These are phyloP conservation scores for Mesoclemmys tuberculata DNA, from an alignment of 2,113 vertebrate species.

Conservation along the genomic window DNA sequence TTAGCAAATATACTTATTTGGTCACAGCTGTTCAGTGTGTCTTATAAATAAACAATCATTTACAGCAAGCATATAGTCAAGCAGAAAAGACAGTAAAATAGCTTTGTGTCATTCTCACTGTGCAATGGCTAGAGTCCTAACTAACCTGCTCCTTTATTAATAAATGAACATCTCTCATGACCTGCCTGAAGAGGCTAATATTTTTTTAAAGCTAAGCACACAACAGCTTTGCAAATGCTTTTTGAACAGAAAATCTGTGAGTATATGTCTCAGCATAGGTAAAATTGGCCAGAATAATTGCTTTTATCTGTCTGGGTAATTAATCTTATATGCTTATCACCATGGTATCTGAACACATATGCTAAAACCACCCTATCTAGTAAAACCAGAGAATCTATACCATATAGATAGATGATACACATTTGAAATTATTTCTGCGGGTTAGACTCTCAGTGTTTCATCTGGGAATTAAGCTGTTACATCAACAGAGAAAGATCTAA, in stretches of 20 bases:
- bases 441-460: not conserved
- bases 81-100: not conserved
- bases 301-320: not conserved
- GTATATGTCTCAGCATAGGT: not conserved
- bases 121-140: not conserved
- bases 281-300: not conserved
- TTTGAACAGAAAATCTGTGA: not conserved
- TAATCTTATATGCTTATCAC: not conserved
- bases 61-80: not conserved
- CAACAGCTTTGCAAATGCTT: not conserved
- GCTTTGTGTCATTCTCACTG: not conserved
- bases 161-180: not conserved
- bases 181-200: not conserved
- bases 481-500: constrained; percentile 15
- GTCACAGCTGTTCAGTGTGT: not conserved
- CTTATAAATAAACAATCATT: not conserved
- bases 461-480: constrained; percentile 39
- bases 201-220: not conserved
- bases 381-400: not conserved
- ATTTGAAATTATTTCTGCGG: not conserved
- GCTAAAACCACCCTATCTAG: not conserved
- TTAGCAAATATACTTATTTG: not conserved
- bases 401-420: not conserved
- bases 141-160: not conserved
- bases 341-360: not conserved